phyloP scores from a whole-genome alignment of 2,797 vertebrate species.

The Rhabdophis nuchalis region DNA sequence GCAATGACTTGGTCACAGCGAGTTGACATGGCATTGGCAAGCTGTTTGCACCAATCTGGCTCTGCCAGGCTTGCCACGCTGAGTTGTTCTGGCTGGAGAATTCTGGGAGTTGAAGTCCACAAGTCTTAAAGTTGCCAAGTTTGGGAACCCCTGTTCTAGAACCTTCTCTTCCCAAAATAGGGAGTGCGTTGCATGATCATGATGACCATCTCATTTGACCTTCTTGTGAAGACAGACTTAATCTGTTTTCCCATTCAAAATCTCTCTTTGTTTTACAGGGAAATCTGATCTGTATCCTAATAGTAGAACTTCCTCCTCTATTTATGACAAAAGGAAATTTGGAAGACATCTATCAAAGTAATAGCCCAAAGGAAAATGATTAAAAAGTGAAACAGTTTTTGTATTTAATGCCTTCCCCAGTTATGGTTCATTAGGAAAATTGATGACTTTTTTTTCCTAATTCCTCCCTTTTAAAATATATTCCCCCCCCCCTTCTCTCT shows the following conservation, averaged over 20 bases:
- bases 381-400: background rate
- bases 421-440: background rate
- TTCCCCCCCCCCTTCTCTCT: rapidly evolving
- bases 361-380: background rate
- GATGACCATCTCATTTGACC: background rate
- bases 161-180: background rate
- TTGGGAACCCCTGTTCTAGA: too few species aligned
- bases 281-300: background rate
- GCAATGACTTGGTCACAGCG: background rate
- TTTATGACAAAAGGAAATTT: background rate
- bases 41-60: background rate
- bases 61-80: background rate
- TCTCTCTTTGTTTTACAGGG: background rate
- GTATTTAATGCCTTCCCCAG: background rate
- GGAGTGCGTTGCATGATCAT: background rate
- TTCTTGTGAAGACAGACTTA: background rate
- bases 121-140: too few species aligned
- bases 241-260: background rate
- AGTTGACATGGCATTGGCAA: background rate
- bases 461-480: background rate
- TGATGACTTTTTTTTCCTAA: background rate
- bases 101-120: too few species aligned
- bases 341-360: background rate
- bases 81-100: too few species aligned
- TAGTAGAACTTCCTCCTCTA: background rate